Evolutionary conservation across 2,888 invertebrate species (phyloP).

Genomic region (Suillia variegata): DNA sequence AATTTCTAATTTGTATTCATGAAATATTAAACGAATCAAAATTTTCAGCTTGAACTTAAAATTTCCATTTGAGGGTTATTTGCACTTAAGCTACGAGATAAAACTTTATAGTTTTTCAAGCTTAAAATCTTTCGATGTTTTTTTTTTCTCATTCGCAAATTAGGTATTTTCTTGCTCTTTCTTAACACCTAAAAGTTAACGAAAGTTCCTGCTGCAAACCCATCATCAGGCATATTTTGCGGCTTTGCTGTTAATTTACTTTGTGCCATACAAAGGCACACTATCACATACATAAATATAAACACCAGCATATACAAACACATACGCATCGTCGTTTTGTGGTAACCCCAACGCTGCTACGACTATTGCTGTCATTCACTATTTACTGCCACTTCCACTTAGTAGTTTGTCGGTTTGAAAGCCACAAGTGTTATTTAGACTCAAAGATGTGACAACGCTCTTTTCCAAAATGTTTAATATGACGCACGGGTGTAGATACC

Average conservation of each 20-base stretch:
- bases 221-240: slow-evolving; percentile 1
- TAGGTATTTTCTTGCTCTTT: too few relatives aligned
- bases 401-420: slow-evolving; percentile 4
- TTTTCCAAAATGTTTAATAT: not conserved
- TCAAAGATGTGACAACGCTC: slow-evolving; percentile 1
- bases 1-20: too few relatives aligned
- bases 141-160: too few relatives aligned
- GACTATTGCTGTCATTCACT: slow-evolving; percentile 23
- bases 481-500: not conserved
- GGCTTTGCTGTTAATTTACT: slow-evolving; percentile 19
- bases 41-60: too few relatives aligned
- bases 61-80: too few relatives aligned
- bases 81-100: too few relatives aligned
- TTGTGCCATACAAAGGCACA: slow-evolving; percentile 17
- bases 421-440: slow-evolving; percentile 28
- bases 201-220: too few relatives aligned
- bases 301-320: not conserved
- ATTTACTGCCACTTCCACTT: slow-evolving; percentile 12
- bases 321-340: slow-evolving; percentile 18
- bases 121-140: too few relatives aligned
- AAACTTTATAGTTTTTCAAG: too few relatives aligned
- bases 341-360: too few relatives aligned
- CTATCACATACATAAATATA: not conserved
- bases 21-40: too few relatives aligned
- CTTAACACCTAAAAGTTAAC: too few relatives aligned